phyloP scores from a whole-genome alignment of 2,797 vertebrate species.

The Potorous gilbertii region DNA sequence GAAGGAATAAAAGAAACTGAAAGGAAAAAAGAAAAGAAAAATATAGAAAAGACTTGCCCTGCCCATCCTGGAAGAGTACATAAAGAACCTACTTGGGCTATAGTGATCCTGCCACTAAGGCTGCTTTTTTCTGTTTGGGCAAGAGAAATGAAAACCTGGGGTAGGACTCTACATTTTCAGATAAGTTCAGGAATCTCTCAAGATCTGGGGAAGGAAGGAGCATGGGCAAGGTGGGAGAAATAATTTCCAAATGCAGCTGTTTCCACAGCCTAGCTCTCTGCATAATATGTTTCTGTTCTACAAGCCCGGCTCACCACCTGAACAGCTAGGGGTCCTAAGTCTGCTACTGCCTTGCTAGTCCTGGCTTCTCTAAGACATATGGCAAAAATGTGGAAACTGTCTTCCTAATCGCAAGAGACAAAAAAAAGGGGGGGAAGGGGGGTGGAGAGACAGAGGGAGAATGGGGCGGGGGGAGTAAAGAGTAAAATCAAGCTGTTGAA shows the following conservation, averaged over 20 bases:
- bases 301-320: constrained; percentile 17
- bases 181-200: constrained; percentile 40
- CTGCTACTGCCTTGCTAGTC: constrained; percentile 33
- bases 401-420: constrained; percentile 1
- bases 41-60: constrained; percentile 6
- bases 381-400: constrained; percentile 70
- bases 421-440: background rate
- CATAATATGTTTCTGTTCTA: background rate
- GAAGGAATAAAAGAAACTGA: constrained; percentile 18
- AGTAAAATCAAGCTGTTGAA: constrained; percentile 62
- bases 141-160: constrained; percentile 68
- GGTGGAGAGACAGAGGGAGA: background rate
- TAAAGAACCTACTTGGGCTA: constrained; percentile 37
- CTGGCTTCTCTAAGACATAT: constrained; percentile 45
- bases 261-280: background rate
- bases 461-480: rapidly evolving
- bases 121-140: constrained; percentile 50
- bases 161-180: constrained; percentile 64
- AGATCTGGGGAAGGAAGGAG: constrained; percentile 17
- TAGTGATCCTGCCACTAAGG: constrained; percentile 63
- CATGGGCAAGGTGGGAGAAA: constrained; percentile 42
- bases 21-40: background rate
- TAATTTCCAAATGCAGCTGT: constrained; percentile 65
- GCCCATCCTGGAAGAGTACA: constrained; percentile 59
- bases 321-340: constrained; percentile 47